Base-by-base conservation (phyloP, 2,888 invertebrate species). In the Thecocarcelia acutangulata region DNA sequence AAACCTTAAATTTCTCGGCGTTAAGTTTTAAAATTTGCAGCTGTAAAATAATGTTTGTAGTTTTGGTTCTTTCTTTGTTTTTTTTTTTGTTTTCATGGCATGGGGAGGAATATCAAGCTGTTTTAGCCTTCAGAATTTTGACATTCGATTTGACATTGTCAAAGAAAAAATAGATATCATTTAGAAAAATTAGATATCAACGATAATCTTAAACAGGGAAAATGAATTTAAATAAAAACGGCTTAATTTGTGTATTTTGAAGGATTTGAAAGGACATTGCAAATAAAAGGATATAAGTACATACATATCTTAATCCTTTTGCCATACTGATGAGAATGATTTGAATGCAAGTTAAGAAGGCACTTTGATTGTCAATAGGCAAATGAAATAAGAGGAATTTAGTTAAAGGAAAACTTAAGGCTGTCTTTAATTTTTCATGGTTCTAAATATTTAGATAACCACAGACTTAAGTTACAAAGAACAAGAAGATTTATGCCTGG, bases 81-180 rank as follows among this genome's bases (percentile, higher is more conserved):
- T 50, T 46, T 19, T 46, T 40, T n/a, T 46, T 33, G 13, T 56
- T 17, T 79, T 33, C 33, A 8, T 33, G 33, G 33, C 33, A 33
- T 37, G 24, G 12, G 9, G n/a, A 11, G 19, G 21, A 48, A 33
- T n/a, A n/a, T 33, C 33, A 61, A 52, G 42, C 15, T 70, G 33
- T 52, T 72, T 75, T 76, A 17, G 28, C 69, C 61, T 69, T 69
- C 40, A 15, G 17, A 63, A 56, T 52, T 54, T 61, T 80, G 66
- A 77, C 77, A 81, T 68, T 77, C 73, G 69, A 78, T 82, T 82
- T 78, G 73, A 70, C 74, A 59, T 64, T 69, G 74, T 61, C 74
- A 79, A 58, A 52, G 42, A 24, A 58, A 21, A 42, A 6, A 1
- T 9, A 33, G 9, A n/a, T n/a, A n/a, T n/a, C 33, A 33, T 1